phyloP scores from a whole-genome alignment of 2,888 invertebrate species.

The Macrophya alboannulata region DNA sequence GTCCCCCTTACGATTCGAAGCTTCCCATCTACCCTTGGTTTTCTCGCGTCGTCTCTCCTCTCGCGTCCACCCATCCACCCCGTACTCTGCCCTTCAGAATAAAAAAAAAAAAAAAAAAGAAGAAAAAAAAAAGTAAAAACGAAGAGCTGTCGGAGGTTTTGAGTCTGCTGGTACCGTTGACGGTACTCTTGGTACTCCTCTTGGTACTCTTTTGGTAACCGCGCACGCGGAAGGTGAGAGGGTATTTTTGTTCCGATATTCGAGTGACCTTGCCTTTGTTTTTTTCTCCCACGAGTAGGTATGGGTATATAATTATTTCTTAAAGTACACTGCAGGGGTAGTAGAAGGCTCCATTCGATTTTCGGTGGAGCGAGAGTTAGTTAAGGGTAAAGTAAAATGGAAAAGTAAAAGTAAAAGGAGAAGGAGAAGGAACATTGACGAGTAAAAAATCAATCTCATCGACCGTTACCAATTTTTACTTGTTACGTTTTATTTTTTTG shows the following conservation, averaged over 20 bases:
- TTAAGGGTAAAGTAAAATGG: background rate
- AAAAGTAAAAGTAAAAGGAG: background rate
- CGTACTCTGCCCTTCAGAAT: conserved; percentile 54
- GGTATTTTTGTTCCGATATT: conserved; percentile 18
- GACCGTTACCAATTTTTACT: background rate
- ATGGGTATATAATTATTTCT: conserved; percentile 40
- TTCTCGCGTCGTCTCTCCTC: conserved; percentile 54
- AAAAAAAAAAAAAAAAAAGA: background rate
- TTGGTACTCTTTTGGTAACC: conserved; percentile 24
- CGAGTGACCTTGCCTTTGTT: conserved; percentile 48
- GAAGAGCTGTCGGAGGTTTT: background rate
- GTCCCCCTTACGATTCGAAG: conserved; percentile 15
- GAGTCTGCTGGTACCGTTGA: background rate
- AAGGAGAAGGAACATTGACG: background rate
- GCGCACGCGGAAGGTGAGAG: conserved; percentile 45
- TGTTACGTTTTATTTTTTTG: background rate
- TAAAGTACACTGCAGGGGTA: conserved; percentile 1
- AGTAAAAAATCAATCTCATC: conserved; percentile 1
- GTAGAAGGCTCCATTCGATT: background rate
- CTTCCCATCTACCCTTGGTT: conserved; percentile 58
- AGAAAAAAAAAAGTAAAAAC: background rate
- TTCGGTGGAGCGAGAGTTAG: background rate
- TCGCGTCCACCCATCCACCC: conserved; percentile 60
- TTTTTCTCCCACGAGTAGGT: conserved; percentile 20
- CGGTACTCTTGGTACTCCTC: conserved; percentile 12